These are phyloP conservation scores for Pygoscelis antarcticus DNA, from an alignment of 2,113 vertebrate genomes.

Conservation along the genomic window DNA sequence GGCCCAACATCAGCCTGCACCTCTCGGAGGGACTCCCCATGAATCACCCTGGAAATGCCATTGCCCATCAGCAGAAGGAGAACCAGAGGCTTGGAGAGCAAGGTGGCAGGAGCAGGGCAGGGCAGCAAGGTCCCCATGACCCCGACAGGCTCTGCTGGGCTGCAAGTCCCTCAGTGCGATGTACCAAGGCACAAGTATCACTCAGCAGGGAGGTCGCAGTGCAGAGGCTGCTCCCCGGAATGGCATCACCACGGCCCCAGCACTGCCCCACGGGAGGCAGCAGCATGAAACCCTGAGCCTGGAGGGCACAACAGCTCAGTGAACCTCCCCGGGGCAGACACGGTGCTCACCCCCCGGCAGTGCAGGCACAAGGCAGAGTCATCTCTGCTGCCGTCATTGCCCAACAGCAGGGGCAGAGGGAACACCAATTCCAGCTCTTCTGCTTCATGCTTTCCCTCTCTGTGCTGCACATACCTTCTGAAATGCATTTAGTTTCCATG, in stretches of 20 bases:
- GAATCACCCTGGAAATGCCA: not conserved
- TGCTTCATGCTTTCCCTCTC: not conserved
- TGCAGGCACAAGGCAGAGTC: not conserved
- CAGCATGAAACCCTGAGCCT: not conserved
- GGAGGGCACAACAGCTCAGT: not conserved
- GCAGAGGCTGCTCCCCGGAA: not conserved
- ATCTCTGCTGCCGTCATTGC: not conserved
- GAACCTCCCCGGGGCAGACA: not conserved
- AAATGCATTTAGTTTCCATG: not conserved
- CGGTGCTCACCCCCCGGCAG: not conserved
- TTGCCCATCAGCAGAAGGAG: not conserved
- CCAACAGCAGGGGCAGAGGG: not conserved
- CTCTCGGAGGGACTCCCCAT: rapidly evolving
- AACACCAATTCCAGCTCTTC: not conserved
- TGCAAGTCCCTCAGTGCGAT: not conserved
- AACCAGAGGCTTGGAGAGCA: not conserved
- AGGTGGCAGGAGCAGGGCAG: not conserved
- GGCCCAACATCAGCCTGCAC: not conserved
- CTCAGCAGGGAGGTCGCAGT: rapidly evolving
- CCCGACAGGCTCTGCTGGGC: not conserved
- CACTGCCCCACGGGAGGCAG: not conserved
- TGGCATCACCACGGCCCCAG: not conserved
- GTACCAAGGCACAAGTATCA: not conserved
- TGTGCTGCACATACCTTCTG: not conserved
- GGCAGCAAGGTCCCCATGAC: not conserved